Conservation (phyloP, 2,797 vertebrate species). For the Sebastolobus altivelis region DNA sequence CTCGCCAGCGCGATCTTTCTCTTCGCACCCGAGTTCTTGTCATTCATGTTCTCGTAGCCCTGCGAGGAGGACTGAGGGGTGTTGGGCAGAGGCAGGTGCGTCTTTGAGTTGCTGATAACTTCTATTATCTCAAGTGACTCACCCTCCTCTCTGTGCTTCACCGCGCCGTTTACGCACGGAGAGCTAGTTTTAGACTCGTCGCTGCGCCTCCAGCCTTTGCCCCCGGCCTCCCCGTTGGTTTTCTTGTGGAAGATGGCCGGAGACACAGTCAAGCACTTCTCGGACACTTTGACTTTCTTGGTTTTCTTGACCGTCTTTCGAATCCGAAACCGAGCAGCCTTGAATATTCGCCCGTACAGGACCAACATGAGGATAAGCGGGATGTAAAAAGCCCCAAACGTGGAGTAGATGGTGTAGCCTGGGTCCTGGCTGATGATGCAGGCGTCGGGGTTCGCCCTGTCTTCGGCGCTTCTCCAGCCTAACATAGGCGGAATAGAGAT, state of each 20-base stretch:
- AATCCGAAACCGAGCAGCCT: slow-evolving; percentile 95
- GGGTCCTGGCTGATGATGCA: slow-evolving; percentile 98
- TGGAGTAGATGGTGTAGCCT: slow-evolving; percentile 98
- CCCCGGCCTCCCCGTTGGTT: slow-evolving; percentile 83
- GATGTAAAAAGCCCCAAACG: slow-evolving; percentile 98
- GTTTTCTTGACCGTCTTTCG: slow-evolving; percentile 94
- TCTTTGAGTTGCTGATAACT: slow-evolving; percentile 89
- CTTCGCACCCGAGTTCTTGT: slow-evolving; percentile 90
- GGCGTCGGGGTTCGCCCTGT: slow-evolving; percentile 93
- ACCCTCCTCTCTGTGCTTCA: slow-evolving; percentile 87
- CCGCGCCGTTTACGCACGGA: slow-evolving; percentile 91
- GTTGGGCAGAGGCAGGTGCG: slow-evolving; percentile 88
- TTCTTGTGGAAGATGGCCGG: slow-evolving; percentile 85
- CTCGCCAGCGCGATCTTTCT: slow-evolving; percentile 93
- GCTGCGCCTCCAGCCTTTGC: slow-evolving; percentile 84
- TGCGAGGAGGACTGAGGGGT: slow-evolving; percentile 80
- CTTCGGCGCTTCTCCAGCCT: slow-evolving; percentile 96
- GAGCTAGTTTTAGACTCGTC: slow-evolving; percentile 80
- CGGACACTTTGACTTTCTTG: slow-evolving; percentile 84
- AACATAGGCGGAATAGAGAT: slow-evolving; percentile 98
- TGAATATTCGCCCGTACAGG: slow-evolving; percentile 95
- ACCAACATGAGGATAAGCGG: slow-evolving; percentile 96
- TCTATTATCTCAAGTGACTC: slow-evolving; percentile 92
- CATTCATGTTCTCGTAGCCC: slow-evolving; percentile 87
- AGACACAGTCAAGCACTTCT: slow-evolving; percentile 82